Conservation (phyloP, 2,888 invertebrate species). For the Napeogenes sylphis region DNA sequence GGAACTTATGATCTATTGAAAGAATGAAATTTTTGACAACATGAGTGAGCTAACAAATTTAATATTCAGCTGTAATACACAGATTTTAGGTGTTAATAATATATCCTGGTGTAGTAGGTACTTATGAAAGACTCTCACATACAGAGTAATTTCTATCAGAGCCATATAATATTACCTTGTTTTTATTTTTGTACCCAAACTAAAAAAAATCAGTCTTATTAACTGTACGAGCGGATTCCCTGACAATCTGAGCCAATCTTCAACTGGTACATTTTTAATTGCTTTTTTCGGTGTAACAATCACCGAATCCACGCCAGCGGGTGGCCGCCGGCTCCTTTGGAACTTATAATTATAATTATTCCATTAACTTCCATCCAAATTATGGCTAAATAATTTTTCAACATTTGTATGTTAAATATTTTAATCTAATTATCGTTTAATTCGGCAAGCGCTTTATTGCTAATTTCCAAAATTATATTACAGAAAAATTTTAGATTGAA, state of each 20-base stretch:
- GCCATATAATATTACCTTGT: neutral
- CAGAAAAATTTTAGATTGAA: neutral
- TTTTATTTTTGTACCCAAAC: conserved; percentile 12
- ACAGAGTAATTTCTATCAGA: no score
- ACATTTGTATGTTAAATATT: conserved; percentile 30
- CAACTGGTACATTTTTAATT: conserved; percentile 67
- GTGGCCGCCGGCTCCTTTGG: conserved; percentile 69
- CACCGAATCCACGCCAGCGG: conserved; percentile 63
- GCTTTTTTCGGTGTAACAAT: conserved; percentile 72
- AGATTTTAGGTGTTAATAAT: no score
- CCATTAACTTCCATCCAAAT: conserved; percentile 72
- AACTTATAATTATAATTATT: conserved; percentile 73
- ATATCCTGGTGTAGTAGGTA: no score
- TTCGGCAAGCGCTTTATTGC: conserved; percentile 10
- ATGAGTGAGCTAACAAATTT: no score
- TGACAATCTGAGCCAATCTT: conserved; percentile 50
- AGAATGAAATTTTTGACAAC: no score
- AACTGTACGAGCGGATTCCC: conserved; percentile 42
- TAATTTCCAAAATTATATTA: neutral
- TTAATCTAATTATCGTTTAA: conserved; percentile 27
- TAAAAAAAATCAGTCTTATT: conserved; percentile 16
- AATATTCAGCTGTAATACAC: no score
- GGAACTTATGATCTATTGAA: no score
- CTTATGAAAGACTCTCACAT: no score
- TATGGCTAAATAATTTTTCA: conserved; percentile 60